These are phyloP conservation scores for Dipodomys spectabilis DNA, from an alignment of 2,113 vertebrate genomes.

Conservation along the genomic window DNA sequence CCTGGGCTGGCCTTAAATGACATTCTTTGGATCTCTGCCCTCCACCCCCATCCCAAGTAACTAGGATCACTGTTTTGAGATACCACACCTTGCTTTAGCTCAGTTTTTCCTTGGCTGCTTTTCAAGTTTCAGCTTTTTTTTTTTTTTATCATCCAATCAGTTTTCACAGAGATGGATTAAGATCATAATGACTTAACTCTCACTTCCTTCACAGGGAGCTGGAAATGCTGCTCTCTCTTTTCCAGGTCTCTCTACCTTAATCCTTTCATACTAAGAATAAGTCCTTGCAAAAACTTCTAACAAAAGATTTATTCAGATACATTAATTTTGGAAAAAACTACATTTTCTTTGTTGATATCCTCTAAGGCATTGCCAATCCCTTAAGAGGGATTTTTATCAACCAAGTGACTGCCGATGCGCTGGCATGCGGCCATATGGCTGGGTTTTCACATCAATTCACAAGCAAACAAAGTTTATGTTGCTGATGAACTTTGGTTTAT, in stretches of 20 bases:
- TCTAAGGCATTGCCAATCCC: neutral
- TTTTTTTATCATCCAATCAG: neutral
- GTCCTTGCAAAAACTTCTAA: no score
- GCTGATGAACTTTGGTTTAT: neutral
- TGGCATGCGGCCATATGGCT: neutral
- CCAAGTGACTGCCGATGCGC: neutral
- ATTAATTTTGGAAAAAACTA: neutral
- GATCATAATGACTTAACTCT: no score
- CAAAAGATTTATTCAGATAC: neutral
- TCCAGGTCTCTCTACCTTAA: no score
- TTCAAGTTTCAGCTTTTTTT: conserved; percentile 9
- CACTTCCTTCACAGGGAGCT: no score
- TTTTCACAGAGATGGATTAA: neutral
- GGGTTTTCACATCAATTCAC: conserved; percentile 3
- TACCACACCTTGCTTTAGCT: neutral
- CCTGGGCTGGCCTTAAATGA: no score
- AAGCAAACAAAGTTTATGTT: conserved; percentile 34
- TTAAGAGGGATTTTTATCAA: neutral
- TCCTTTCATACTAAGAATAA: no score
- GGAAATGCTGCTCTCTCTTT: no score
- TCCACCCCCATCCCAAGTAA: no score
- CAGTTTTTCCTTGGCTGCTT: neutral
- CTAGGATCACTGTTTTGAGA: no score
- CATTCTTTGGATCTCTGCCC: no score
- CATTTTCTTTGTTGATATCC: neutral